These are phyloP conservation scores for Diploscapter pachys DNA, from an alignment of 1,140 invertebrate genomes.

Conservation along the genomic window DNA sequence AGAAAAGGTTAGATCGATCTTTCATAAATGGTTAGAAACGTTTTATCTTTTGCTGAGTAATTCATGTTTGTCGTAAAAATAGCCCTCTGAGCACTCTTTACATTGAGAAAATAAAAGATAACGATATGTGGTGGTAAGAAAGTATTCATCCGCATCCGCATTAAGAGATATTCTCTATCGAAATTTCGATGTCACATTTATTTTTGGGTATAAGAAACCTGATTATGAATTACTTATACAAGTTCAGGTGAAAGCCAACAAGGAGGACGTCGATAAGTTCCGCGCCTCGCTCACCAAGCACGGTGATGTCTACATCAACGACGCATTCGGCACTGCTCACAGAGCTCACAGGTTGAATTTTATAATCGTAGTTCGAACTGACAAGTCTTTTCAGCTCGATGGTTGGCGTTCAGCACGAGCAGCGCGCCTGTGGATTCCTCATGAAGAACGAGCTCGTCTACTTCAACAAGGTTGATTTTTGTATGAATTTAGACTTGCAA, in stretches of 20 bases:
- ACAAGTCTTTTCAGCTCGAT: constrained; percentile 65
- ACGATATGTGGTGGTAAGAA: too few species aligned
- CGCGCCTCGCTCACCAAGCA: constrained; percentile 84
- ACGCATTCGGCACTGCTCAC: constrained; percentile 99
- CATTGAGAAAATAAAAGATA: too few species aligned
- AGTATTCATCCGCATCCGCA: constrained; percentile 56
- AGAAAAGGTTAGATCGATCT: constrained; percentile 67
- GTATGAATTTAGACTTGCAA: not conserved
- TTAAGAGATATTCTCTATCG: constrained; percentile 85
- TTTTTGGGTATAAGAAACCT: too few species aligned
- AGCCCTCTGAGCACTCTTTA: not conserved
- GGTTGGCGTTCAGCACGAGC: constrained; percentile 75
- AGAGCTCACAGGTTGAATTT: constrained; percentile 71
- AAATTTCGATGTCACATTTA: constrained; percentile 66
- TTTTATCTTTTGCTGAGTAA: not conserved
- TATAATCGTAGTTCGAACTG: not conserved
- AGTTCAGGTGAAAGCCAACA: constrained; percentile 79
- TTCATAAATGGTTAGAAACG: not conserved
- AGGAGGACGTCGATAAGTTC: constrained; percentile 78
- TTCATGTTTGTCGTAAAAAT: not conserved
- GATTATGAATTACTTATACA: constrained; percentile 76
- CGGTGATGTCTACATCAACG: constrained; percentile 96
- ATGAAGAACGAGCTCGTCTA: constrained; percentile 96
- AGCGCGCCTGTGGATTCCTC: constrained; percentile 87
- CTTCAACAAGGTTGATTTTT: constrained; percentile 74